Evolutionary conservation across 2,113 vertebrate species (phyloP), one percentile per base, ranked within the genome.

Genomic region (Carassius carassius): DNA sequence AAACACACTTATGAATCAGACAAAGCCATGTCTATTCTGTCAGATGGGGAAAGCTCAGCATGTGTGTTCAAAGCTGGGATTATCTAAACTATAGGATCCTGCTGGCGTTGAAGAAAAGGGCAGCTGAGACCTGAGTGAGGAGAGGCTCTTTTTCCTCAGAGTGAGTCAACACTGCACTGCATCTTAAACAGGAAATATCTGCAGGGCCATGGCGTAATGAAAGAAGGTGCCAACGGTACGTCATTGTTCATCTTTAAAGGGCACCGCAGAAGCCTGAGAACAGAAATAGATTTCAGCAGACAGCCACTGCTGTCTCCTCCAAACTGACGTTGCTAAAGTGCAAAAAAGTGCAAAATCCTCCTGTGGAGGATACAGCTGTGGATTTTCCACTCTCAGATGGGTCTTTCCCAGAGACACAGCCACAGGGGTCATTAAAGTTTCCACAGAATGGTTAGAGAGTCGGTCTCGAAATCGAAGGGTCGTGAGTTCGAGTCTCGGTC

Each of bases 221-320:
- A 80, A 83, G 41, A 69, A 82, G 65, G 78, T 74, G 76, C 86
- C 58, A 81, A 81, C 81, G 23, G 25, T 35, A 67, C 47, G 65
- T 83, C 72, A 84, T 81, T 81, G 78, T 84, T 84, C 65, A 14
- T 17, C 51, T 80, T 81, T 74, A 84, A 87, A 89, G 85, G 83
- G 76, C 76, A 83, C 49, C 1, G 25, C 41, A 23, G 44, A 70
- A 58, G 54, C 60, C 51, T 9, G 32, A 78, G 67, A 74, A 75
- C 78, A 84, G 29, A 81, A 86, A 81, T 63, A 86, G 63, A 70
- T 72, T 80, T 35, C n/a, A 82, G 54, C 65, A 17, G 62, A 37
- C 75, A 74, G 74, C 70, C 32, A 47, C 7, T 10, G 32, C 58
- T 65, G 35, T 83, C 65, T 84, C 14, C 58, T 72, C 19, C 32